Evolutionary conservation across 2,888 invertebrate species (phyloP).

Genomic region (Polydrusus tereticollis): DNA sequence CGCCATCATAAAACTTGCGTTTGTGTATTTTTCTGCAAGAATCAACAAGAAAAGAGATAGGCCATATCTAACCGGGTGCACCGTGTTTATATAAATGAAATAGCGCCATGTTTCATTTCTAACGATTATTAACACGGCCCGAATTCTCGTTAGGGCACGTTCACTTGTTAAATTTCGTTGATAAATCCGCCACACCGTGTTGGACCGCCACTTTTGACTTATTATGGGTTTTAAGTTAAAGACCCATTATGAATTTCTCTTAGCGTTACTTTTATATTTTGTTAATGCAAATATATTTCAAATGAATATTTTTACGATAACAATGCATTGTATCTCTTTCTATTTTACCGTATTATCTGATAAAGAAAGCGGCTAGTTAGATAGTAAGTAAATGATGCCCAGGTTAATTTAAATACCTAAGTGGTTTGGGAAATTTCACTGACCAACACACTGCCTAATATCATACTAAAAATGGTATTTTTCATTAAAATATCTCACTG

Average conservation of each 20-base stretch:
- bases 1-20: conserved; percentile 40
- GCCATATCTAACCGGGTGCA: conserved; percentile 60
- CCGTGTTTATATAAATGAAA: conserved; percentile 69
- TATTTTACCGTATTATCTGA: background rate
- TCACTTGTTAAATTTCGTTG: conserved; percentile 65
- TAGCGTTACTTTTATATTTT: background rate
- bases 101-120: conserved; percentile 67
- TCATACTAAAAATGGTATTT: too few relatives aligned
- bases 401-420: too few relatives aligned
- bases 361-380: too few relatives aligned
- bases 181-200: conserved; percentile 58
- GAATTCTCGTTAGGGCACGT: conserved; percentile 67
- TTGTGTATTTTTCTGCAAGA: conserved; percentile 53
- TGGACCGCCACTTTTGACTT: conserved; percentile 57
- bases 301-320: background rate
- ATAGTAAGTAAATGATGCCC: too few relatives aligned
- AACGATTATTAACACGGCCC: conserved; percentile 67
- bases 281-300: background rate
- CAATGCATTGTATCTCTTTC: background rate
- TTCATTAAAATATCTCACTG: too few relatives aligned
- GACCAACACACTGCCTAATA: too few relatives aligned
- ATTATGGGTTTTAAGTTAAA: conserved; percentile 41
- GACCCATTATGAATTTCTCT: background rate
- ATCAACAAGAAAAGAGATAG: conserved; percentile 54
- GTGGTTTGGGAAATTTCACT: too few relatives aligned